phyloP scores from a whole-genome alignment of 35 echinoderm and acorn worm species.

The Apostichopus japonicus region DNA sequence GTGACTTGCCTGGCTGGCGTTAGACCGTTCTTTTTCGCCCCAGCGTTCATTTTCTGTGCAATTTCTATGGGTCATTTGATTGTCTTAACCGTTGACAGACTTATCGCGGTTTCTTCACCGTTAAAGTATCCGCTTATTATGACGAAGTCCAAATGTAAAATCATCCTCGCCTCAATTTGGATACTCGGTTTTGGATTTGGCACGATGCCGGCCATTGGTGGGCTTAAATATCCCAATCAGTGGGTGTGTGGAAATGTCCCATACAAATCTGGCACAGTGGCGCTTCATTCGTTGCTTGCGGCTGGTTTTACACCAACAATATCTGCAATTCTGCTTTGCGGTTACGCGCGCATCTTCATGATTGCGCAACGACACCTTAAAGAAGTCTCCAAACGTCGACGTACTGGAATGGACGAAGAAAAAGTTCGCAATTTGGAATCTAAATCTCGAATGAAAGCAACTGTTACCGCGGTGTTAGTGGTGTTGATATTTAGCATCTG shows the following conservation, averaged over 20 bases:
- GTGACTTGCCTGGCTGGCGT: not conserved
- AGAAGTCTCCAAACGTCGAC: not conserved
- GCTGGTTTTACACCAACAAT: slow-evolving; percentile 1
- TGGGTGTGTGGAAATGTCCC: slow-evolving; percentile 25
- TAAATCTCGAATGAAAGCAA: slow-evolving; percentile 23
- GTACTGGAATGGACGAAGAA: not conserved
- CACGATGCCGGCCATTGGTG: not conserved
- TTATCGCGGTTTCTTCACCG: slow-evolving; percentile 22
- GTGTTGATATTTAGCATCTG: slow-evolving; percentile 24
- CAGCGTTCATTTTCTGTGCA: slow-evolving; percentile 1
- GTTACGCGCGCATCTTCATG: slow-evolving; percentile 10
- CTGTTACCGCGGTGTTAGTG: slow-evolving; percentile 35
- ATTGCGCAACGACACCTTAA: slow-evolving; percentile 28
- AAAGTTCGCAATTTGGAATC: slow-evolving; percentile 43
- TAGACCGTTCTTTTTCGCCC: slow-evolving; percentile 24
- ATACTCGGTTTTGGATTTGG: slow-evolving; percentile 5
- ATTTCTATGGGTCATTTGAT: slow-evolving; percentile 30
- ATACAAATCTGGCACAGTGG: not conserved
- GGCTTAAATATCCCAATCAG: slow-evolving; percentile 9
- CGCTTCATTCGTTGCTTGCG: not conserved
- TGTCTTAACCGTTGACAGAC: slow-evolving; percentile 22
- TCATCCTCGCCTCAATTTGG: not conserved
- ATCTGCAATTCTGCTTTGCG: not conserved
- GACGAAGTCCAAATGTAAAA: slow-evolving; percentile 32
- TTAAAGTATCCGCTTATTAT: slow-evolving; percentile 18